These are phyloP conservation scores for Mythimna impura DNA, from an alignment of 2,888 invertebrate species.

Conservation along the genomic window DNA sequence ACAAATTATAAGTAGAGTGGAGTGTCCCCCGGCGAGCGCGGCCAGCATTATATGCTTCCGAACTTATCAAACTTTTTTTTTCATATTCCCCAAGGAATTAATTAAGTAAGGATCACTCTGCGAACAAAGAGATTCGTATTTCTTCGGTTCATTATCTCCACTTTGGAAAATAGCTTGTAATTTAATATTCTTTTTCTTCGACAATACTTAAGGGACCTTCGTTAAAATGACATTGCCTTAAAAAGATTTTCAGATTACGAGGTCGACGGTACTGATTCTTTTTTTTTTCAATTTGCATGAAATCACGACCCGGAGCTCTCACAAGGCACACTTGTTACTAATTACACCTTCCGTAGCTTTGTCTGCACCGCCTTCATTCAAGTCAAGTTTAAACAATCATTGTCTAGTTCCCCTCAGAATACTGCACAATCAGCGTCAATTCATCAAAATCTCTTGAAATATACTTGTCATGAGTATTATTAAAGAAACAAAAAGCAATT, in stretches of 20 bases:
- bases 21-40: slow-evolving; percentile 70
- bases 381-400: slow-evolving; percentile 23
- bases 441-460: slow-evolving; percentile 64
- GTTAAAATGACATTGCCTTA: slow-evolving; percentile 59
- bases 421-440: slow-evolving; percentile 58
- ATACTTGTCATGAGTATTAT: slow-evolving; percentile 68
- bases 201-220: slow-evolving; percentile 62
- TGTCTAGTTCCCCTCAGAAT: slow-evolving; percentile 19
- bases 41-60: slow-evolving; percentile 76
- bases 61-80: slow-evolving; percentile 77
- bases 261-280: slow-evolving; percentile 27
- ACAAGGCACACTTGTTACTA: slow-evolving; percentile 8
- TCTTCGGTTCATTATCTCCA: slow-evolving; percentile 73
- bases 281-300: slow-evolving; percentile 35
- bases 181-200: slow-evolving; percentile 63
- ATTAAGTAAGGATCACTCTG: slow-evolving; percentile 80
- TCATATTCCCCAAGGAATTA: slow-evolving; percentile 77
- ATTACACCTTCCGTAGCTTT: slow-evolving; percentile 6
- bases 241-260: slow-evolving; percentile 54
- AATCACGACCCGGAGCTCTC: slow-evolving; percentile 1
- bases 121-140: slow-evolving; percentile 75
- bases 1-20: slow-evolving; percentile 78
- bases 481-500: slow-evolving; percentile 69
- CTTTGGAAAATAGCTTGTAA: slow-evolving; percentile 67
- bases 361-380: background rate